Conservation (phyloP, 2,797 vertebrate genomes). For the Gymnothorax javanicus region DNA sequence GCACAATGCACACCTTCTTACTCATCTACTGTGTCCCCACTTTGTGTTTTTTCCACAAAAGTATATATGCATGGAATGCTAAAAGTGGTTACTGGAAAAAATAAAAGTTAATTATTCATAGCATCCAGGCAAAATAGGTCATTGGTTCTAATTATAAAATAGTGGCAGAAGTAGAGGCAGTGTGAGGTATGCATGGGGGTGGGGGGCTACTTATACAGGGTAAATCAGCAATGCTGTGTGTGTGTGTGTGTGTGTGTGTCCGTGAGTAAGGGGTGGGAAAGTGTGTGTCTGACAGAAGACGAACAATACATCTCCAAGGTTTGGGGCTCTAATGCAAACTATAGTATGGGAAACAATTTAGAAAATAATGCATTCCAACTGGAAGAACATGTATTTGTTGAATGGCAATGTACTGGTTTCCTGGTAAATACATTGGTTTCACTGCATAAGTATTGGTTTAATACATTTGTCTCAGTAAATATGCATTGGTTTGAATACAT, state of each 20-base stretch:
- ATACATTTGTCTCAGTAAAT: too few relatives aligned
- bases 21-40: not conserved
- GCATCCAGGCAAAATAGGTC: slow-evolving; percentile 59
- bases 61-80: slow-evolving; percentile 21
- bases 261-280: slow-evolving; percentile 20
- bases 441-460: too few relatives aligned
- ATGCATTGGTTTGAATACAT: too few relatives aligned
- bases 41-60: slow-evolving; percentile 4
- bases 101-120: slow-evolving; percentile 55
- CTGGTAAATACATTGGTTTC: too few relatives aligned
- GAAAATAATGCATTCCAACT: too few relatives aligned
- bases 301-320: not conserved
- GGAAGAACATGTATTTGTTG: too few relatives aligned
- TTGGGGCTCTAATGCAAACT: not conserved
- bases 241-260: not conserved
- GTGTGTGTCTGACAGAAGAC: not conserved
- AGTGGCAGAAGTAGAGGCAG: slow-evolving; percentile 25
- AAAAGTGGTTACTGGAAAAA: slow-evolving; percentile 40
- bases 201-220: not conserved
- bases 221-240: not conserved
- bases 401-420: too few relatives aligned
- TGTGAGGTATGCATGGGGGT: not conserved
- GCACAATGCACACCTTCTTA: not conserved
- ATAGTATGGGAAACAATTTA: too few relatives aligned
- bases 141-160: slow-evolving; percentile 62